Base-by-base conservation (phyloP, 2,797 vertebrate genomes). In the Sebastes iracundus region DNA sequence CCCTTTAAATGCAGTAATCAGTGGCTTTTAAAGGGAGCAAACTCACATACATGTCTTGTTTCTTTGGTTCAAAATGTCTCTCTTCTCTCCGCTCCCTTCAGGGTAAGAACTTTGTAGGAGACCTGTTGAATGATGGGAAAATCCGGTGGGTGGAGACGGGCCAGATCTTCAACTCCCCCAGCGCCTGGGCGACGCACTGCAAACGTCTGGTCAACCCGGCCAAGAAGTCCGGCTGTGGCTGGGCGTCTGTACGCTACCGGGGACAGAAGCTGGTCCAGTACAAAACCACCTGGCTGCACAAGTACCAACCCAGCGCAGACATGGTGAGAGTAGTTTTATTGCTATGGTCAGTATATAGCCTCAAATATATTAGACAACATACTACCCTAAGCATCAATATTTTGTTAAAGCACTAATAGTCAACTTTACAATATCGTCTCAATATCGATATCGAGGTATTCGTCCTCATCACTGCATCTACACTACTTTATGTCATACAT, bases 101-200 rank as follows among this genome's bases (percentile, higher is more conserved):
- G 98, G 98, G 98, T 59, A 99, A 98, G 93, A 99, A 98, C 90
- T 99, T 99, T 85, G 90, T 97, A 14, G 98, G 98, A 0, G 98
- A 99, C 93, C 95, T 99, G 80, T 92, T 97, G 82, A 96, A 94
- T 0, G 98, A 99, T 2, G 98, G 98, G 79, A 98, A 98, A 86
- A 99, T 99, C 87, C 94, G 97, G 3, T 99, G 98, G 98, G 97
- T 99, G 91, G 98, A 99, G 91, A 98, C 97, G 0, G 98, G 97
- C 1, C 98, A 99, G 90, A 96, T 97, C 63, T 99, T 99, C 90
- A 98, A 98, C 92, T 99, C 98, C 0, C 98, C 98, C 22, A 99
- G 98, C 0, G 98, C 98, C 74, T 99, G 98, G 98, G 98, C 98
- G 13, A 99, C 98, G 1, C 97, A 99, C 89, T 99, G 98, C 91